phyloP scores from a whole-genome alignment of 2,797 vertebrate genomes.

The Eulemur coronatus region DNA sequence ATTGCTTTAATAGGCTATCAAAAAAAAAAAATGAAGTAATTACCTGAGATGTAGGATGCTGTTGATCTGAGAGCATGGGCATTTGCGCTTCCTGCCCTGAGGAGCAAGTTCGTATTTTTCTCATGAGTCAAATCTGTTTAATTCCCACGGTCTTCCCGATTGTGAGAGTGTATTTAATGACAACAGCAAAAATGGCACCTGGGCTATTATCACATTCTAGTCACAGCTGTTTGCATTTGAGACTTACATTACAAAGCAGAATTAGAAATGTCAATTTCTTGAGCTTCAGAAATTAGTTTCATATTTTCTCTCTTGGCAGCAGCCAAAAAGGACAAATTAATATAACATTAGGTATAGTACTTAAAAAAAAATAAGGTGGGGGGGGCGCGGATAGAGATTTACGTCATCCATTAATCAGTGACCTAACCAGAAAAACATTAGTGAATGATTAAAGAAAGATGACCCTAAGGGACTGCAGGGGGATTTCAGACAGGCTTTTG shows the following conservation, averaged over 20 bases:
- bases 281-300: conserved; percentile 62
- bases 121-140: not conserved
- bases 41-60: not conserved
- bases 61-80: not conserved
- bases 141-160: not conserved
- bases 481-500: conserved; percentile 67
- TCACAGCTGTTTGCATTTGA: not conserved
- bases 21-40: conserved; percentile 43
- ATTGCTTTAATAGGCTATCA: conserved; percentile 6
- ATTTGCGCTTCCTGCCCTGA: not conserved
- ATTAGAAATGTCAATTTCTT: conserved; percentile 38
- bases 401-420: conserved; percentile 72
- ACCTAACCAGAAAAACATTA: conserved; percentile 73
- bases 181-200: not conserved
- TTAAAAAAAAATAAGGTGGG: not conserved
- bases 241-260: conserved; percentile 20
- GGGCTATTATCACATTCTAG: not conserved
- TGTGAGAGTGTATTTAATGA: not conserved
- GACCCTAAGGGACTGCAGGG: conserved; percentile 43
- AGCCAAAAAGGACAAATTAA: conserved; percentile 64
- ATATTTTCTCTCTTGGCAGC: conserved; percentile 55
- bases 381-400: not conserved
- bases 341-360: conserved; percentile 56
- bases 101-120: conserved; percentile 11
- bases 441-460: conserved; percentile 75